A percentile compares a stretch with the other conserved stretches of the same genome.
Conservation (phyloP, 2,113 vertebrate species). For the Megalops atlanticus region DNA sequence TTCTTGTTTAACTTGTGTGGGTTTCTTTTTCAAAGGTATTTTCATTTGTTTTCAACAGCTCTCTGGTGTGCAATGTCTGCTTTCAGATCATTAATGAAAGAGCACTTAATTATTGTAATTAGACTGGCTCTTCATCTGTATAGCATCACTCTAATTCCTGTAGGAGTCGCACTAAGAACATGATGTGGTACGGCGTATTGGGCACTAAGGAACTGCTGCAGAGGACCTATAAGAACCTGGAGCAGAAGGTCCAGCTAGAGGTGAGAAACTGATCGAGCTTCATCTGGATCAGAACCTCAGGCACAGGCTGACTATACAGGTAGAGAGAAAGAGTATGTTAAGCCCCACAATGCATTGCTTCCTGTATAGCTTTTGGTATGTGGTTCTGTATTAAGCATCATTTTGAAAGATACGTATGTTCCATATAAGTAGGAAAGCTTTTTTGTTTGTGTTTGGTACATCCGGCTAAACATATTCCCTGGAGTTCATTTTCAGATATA, state of each 20-base stretch:
- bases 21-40: not conserved
- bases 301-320: no score
- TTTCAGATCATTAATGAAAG: not conserved
- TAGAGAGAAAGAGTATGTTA: no score
- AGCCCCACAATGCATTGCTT: no score
- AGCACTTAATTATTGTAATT: not conserved
- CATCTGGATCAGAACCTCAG: not conserved
- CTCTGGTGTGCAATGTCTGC: not conserved
- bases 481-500: no score
- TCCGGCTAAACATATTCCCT: no score
- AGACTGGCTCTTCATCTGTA: not conserved
- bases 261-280: conserved; percentile 65
- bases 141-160: conserved; percentile 7
- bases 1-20: not conserved
- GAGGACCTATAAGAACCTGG: conserved; percentile 96
- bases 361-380: no score
- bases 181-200: conserved; percentile 99
- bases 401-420: no score
- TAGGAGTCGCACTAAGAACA: conserved; percentile 97
- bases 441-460: no score
- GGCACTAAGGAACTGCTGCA: conserved; percentile 94
- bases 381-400: no score
- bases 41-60: not conserved
- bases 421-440: no score
- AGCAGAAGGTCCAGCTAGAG: conserved; percentile 97